Evolutionary conservation across 1,140 invertebrate species (phyloP).

Genomic region (Aplysia californica): DNA sequence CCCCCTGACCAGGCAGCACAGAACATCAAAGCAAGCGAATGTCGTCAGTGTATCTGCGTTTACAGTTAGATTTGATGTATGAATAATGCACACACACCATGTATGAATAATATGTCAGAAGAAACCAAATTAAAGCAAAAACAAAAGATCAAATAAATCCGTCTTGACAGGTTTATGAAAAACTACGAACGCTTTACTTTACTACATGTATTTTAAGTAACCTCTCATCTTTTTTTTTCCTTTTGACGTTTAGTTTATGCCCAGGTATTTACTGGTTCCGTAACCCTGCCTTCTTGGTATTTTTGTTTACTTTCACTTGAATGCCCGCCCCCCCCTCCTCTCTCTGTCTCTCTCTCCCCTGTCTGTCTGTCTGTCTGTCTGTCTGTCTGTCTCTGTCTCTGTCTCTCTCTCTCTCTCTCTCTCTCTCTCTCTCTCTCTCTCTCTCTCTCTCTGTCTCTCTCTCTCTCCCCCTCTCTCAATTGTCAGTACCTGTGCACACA

Average conservation of each 20-base stretch:
- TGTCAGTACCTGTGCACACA: neutral
- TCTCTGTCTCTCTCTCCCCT: no score
- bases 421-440: conserved; percentile 5
- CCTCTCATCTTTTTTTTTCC: neutral
- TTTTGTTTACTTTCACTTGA: neutral
- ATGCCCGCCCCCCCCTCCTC: neutral
- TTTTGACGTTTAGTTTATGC: neutral
- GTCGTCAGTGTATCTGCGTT: no score
- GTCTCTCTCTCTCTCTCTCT: neutral
- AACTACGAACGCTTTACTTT: neutral
- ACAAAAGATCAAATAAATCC: neutral
- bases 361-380: conserved; percentile 5
- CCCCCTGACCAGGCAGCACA: no score
- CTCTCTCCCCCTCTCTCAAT: neutral
- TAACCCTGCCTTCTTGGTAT: neutral
- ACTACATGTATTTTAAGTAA: neutral
- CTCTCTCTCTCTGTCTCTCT: conserved; percentile 7
- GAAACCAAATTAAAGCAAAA: neutral
- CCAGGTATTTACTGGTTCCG: neutral
- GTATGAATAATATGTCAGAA: neutral
- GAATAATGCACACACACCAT: neutral
- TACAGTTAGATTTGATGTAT: neutral
- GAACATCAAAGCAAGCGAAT: no score
- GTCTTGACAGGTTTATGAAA: no score
- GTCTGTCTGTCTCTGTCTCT: neutral